Evolutionary conservation across 1,140 invertebrate genomes (phyloP).

Genomic region (Maniola jurtina): DNA sequence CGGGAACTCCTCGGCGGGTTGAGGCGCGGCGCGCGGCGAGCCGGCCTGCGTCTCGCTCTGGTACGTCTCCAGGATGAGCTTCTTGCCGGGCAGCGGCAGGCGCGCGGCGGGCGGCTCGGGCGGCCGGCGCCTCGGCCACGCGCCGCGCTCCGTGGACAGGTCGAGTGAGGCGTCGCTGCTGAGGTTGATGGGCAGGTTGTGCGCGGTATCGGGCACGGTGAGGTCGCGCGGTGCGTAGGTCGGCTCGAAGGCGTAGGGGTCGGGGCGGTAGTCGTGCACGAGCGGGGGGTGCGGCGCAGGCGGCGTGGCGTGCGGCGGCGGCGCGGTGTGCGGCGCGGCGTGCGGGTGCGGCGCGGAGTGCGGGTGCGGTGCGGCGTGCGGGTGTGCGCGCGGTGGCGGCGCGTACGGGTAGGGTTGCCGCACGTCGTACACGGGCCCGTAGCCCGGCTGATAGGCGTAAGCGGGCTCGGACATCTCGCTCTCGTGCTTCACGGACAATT

Average conservation of each 20-base stretch:
- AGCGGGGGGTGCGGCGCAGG: slow-evolving; percentile 33
- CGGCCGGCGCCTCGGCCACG: slow-evolving; percentile 58
- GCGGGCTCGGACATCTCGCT: slow-evolving; percentile 46
- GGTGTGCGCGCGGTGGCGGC: slow-evolving; percentile 48
- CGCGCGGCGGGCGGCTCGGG: slow-evolving; percentile 55
- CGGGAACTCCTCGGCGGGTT: slow-evolving; percentile 47
- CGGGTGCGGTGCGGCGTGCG: background rate
- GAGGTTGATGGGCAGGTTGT: slow-evolving; percentile 70
- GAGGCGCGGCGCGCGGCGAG: slow-evolving; percentile 44
- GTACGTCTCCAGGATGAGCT: slow-evolving; percentile 74
- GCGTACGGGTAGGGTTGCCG: slow-evolving; percentile 49
- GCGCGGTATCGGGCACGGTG: slow-evolving; percentile 43
- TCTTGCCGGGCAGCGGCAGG: slow-evolving; percentile 72
- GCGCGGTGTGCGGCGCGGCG: slow-evolving; percentile 35
- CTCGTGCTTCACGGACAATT: slow-evolving; percentile 59
- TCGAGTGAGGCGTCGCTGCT: slow-evolving; percentile 67
- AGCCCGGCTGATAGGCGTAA: slow-evolving; percentile 54
- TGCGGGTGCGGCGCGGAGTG: slow-evolving; percentile 38
- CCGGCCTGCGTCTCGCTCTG: slow-evolving; percentile 64
- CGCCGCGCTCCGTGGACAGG: slow-evolving; percentile 58
- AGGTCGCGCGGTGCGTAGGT: slow-evolving; percentile 56
- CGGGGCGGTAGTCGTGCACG: slow-evolving; percentile 52
- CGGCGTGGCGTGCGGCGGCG: slow-evolving; percentile 28
- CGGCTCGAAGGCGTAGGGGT: slow-evolving; percentile 59
- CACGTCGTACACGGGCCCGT: slow-evolving; percentile 52